Base-by-base conservation (phyloP, 2,797 vertebrate genomes). In the Pseudomugil tenellus region DNA sequence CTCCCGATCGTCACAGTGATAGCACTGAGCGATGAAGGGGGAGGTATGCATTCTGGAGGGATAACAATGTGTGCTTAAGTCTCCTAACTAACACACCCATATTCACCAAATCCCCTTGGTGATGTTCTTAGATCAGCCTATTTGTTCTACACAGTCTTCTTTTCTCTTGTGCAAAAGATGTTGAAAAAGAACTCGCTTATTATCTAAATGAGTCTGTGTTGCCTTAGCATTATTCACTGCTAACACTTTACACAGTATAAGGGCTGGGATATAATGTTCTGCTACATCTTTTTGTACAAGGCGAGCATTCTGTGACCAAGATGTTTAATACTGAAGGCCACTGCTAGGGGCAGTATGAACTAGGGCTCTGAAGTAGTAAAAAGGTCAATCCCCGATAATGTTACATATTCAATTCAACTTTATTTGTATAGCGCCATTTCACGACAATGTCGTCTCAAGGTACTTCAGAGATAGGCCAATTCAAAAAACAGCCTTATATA, bases 111-210 rank as follows among this genome's bases (percentile, higher is more conserved):
- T 79, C 68, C 76, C 83, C 72, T 37, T n/a, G 81, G 76, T 72
- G 70, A 55, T 78, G 64, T 62, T 79, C 82, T 89, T 58, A 84
- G 81, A 92, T 87, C 74, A 84, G 72, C 72, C 81, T 67, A 85
- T 85, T 88, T 90, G 86, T 85, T 73, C 67, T 79, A 88, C 72
- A 83, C 56, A 61, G 21, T 29, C 34, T 28, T 66, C 34, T 32
- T 61, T 48, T 31, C 7, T 43, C 4, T 6, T 0, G 1, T 23
- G 25, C 35, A 39, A 69, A 48, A 73, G 26, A 72, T 13, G 17
- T 61, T 60, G 48, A 76, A n/a, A 75, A 61, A 73, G 63, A 2
- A 66, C 67, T 49, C 13, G 7, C 12, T 58, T 19, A 57, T 66
- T 54, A n/a, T 80, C 54, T 74, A 74, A 80, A 52, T 6, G 0